Evolutionary conservation across 2,113 vertebrate genomes (phyloP).

Genomic region (Desmodus rotundus): DNA sequence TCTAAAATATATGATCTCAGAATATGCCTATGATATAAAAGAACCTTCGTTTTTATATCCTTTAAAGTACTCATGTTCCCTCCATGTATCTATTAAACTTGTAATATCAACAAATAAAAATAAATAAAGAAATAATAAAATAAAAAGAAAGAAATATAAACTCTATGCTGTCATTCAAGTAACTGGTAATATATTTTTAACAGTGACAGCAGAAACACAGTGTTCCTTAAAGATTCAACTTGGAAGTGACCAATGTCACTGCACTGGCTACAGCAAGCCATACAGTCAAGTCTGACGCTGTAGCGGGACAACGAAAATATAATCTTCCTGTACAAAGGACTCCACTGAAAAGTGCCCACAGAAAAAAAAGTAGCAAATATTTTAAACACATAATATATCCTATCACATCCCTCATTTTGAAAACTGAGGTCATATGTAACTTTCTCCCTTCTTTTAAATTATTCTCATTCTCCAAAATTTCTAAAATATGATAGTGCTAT

Average conservation of each 20-base stretch:
- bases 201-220: not conserved
- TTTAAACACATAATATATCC: not conserved
- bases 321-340: not conserved
- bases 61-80: not conserved
- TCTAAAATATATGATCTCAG: not conserved
- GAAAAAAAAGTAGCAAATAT: not conserved
- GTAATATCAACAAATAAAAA: not conserved
- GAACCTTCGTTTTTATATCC: not conserved
- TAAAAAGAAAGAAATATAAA: not conserved
- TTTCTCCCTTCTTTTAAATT: not conserved
- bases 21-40: not conserved
- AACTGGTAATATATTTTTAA: not conserved
- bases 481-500: not conserved
- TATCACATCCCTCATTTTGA: not conserved
- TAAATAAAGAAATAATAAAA: not conserved
- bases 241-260: not conserved
- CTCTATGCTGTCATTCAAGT: not conserved
- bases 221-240: not conserved
- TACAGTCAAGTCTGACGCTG: not conserved
- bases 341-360: not conserved
- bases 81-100: not conserved
- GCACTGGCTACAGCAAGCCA: not conserved
- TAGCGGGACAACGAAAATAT: not conserved
- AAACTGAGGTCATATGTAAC: not conserved
- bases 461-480: not conserved